Percentiles rank a stretch among this genome's conserved stretches.
phyloP scores from a whole-genome alignment of 2,113 vertebrate species.

The Stegostoma tigrinum region DNA sequence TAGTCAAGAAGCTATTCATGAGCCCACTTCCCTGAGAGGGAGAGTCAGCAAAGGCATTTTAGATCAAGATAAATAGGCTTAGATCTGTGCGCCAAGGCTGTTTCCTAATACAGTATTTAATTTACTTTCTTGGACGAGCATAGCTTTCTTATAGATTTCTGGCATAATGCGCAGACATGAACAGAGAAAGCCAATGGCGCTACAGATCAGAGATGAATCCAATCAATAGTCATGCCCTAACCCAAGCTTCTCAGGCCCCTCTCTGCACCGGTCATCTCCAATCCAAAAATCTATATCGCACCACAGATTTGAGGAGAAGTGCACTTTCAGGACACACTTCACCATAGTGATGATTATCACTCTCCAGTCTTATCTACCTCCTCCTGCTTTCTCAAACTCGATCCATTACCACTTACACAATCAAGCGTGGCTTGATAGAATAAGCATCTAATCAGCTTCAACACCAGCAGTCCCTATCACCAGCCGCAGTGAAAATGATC shows the following conservation, averaged over 20 bases:
- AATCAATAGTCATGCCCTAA: not conserved
- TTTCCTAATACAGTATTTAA: slow-evolving; percentile 36
- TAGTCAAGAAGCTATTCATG: not conserved
- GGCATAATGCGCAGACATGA: slow-evolving; percentile 28
- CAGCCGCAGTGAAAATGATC: slow-evolving; percentile 30
- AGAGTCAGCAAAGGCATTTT: not conserved
- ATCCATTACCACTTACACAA: not conserved
- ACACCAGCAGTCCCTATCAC: not conserved
- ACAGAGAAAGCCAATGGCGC: not conserved
- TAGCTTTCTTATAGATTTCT: slow-evolving; percentile 36
- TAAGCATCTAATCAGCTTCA: not conserved
- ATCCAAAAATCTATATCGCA: not conserved
- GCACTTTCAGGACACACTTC: not conserved
- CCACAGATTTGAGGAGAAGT: not conserved
- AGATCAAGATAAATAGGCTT: slow-evolving; percentile 31
- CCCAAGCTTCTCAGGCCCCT: slow-evolving; percentile 1
- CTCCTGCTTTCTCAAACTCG: not conserved
- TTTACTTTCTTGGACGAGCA: slow-evolving; percentile 35
- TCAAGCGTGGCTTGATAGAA: not conserved
- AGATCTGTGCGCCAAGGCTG: not conserved
- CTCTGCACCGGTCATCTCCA: not conserved
- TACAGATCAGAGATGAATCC: accelerated
- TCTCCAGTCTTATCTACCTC: slow-evolving; percentile 18
- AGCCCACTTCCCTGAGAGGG: not conserved
- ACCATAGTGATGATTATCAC: not conserved